A percentile compares a stretch with the other conserved stretches of the same genome.
Conservation (phyloP, 2,888 invertebrate genomes). For the Melipona bicolor region DNA sequence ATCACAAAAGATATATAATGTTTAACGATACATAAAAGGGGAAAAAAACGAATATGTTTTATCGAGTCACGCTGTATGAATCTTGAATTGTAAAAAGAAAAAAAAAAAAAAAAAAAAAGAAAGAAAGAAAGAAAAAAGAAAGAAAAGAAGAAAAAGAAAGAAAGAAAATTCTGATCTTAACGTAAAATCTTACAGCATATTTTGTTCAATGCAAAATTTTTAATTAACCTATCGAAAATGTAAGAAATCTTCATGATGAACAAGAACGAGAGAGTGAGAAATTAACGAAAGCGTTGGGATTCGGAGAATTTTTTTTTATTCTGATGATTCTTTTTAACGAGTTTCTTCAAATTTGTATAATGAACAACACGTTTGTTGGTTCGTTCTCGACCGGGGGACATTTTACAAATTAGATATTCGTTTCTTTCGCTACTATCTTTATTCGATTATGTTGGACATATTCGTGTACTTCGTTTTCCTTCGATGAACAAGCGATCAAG, state of each 20-base stretch:
- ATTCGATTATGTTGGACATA: background rate
- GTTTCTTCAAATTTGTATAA: background rate
- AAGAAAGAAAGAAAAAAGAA: too few relatives aligned
- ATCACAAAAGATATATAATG: background rate
- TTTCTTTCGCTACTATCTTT: conserved; percentile 19
- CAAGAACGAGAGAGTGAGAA: background rate
- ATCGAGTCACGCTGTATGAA: conserved; percentile 20
- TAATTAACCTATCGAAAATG: background rate
- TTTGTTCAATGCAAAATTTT: conserved; percentile 5
- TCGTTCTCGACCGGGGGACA: conserved; percentile 6
- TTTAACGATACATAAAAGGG: conserved; percentile 1
- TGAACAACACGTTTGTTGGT: background rate
- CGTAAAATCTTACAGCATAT: background rate
- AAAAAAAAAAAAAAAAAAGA: too few relatives aligned
- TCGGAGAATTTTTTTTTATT: conserved; percentile 3
- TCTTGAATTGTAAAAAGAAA: background rate
- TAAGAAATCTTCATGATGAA: background rate
- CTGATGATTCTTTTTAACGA: background rate
- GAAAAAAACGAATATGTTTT: conserved; percentile 3
- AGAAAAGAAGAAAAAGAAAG: too few relatives aligned
- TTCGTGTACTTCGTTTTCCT: background rate
- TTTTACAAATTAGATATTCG: conserved; percentile 1
- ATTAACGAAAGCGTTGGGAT: background rate
- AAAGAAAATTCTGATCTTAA: background rate
- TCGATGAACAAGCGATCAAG: background rate